phyloP scores from a whole-genome alignment of 2,797 vertebrate species.

The Enteromius unitaeniatus region DNA sequence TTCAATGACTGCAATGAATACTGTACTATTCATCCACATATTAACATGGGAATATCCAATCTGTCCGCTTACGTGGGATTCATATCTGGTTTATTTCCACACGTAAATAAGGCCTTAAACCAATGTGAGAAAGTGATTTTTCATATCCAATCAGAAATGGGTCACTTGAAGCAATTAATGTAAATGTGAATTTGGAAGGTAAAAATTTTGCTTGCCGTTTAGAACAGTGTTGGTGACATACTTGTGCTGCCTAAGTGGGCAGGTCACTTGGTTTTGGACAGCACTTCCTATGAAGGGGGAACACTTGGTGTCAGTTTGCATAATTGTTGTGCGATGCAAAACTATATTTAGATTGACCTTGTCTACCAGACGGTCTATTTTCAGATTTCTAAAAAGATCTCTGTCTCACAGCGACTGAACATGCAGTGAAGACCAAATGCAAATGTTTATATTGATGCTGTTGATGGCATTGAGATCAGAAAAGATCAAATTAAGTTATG shows the following conservation, averaged over 20 bases:
- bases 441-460: not conserved
- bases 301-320: slow-evolving; percentile 24
- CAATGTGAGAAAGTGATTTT: not conserved
- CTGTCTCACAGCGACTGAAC: not conserved
- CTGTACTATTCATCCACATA: not conserved
- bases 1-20: not conserved
- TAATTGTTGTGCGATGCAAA: slow-evolving; percentile 30
- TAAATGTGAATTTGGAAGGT: not conserved
- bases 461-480: not conserved
- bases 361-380: slow-evolving; percentile 22
- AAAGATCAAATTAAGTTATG: not conserved
- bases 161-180: not conserved
- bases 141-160: not conserved
- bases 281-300: not conserved
- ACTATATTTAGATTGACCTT: slow-evolving; percentile 50
- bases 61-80: not conserved
- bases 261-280: not conserved
- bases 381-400: slow-evolving; percentile 30
- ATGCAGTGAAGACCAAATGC: not conserved
- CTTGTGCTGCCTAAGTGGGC: not conserved
- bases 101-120: not conserved
- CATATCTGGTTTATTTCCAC: not conserved
- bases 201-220: not conserved
- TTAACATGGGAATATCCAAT: not conserved
- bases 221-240: not conserved